Base-by-base conservation (phyloP, 1,140 invertebrate genomes). In the Ceratoteleas bidentatus region DNA sequence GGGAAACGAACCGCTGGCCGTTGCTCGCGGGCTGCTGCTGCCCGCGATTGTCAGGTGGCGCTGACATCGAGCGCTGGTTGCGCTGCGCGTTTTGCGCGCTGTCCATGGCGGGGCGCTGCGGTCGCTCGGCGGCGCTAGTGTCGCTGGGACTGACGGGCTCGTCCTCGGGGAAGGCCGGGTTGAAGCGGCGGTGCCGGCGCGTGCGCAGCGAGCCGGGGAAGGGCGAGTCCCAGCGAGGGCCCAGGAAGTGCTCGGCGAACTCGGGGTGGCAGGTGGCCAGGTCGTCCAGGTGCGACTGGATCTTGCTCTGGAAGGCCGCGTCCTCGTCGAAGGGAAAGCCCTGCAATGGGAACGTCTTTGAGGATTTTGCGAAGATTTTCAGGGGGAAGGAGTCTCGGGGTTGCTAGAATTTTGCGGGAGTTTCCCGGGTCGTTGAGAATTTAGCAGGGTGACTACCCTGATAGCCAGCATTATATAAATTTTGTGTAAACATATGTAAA, bases 311-410 rank as follows among this genome's bases (percentile, higher is more conserved):
- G 89, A 92, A 81, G 80, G 91, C 90, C 74, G 92, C 68, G 14
- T 90, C 89, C 84, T 94, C 94, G 87, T 95, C 94, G 86, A 95
- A 95, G 45, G 94, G 93, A 84, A 94, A 95, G 57, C 93, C 94
- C 94, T 95, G 92, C 24, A 91, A 92, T 60, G 76, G 24, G 1
- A 24, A 24, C 24, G 1, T 24, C 24, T 24, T 24, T 24, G 24
- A 24, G 24, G 24, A n/a, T n/a, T n/a, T n/a, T n/a, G n/a, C n/a
- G n/a, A n/a, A n/a, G n/a, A n/a, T n/a, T n/a, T n/a, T n/a, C n/a
- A n/a, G n/a, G n/a, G n/a, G n/a, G n/a, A n/a, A n/a, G n/a, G n/a
- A n/a, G n/a, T n/a, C n/a, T n/a, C n/a, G n/a, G n/a, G n/a, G n/a
- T n/a, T n/a, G n/a, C n/a, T n/a, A n/a, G n/a, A n/a, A n/a, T n/a